Evolutionary conservation across 2,113 vertebrate genomes (phyloP).

Genomic region (Heterochromis multidens): DNA sequence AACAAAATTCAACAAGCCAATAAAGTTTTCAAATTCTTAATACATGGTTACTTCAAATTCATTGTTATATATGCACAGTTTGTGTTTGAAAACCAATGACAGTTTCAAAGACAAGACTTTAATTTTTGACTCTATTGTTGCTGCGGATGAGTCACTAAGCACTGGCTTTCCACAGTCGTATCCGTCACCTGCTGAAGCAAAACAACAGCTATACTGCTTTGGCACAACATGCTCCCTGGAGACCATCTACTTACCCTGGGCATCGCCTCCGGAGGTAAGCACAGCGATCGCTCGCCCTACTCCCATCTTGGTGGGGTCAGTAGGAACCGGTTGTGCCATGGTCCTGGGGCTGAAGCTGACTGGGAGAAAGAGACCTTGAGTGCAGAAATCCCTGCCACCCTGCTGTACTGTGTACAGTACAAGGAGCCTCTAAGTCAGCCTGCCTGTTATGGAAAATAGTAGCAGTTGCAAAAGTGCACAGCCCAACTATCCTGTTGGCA

Average conservation of each 20-base stretch:
- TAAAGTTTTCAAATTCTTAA: background rate
- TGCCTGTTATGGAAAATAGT: constrained; percentile 27
- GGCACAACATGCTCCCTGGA: constrained; percentile 17
- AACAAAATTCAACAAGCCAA: background rate
- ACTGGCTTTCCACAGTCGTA: background rate
- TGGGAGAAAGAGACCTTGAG: constrained; percentile 21
- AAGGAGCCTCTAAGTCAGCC: constrained; percentile 4
- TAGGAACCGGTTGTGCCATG: constrained; percentile 30
- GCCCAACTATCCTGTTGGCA: constrained; percentile 43
- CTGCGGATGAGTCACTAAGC: background rate
- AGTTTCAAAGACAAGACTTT: background rate
- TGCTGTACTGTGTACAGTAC: background rate
- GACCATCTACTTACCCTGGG: constrained; percentile 83
- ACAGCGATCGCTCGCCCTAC: constrained; percentile 89
- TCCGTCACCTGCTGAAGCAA: background rate
- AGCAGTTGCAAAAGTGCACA: constrained; percentile 33
- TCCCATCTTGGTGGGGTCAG: constrained; percentile 73
- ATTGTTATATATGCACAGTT: background rate
- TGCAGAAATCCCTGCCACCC: background rate
- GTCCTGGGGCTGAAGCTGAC: constrained; percentile 23
- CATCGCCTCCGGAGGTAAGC: constrained; percentile 92
- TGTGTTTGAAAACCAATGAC: background rate
- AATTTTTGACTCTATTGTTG: background rate
- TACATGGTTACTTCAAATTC: background rate
- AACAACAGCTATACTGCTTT: background rate